Evolutionary conservation across 2,113 vertebrate genomes (phyloP), one percentile per base, ranked within the genome.

Genomic region (Eubucco bourcierii): DNA sequence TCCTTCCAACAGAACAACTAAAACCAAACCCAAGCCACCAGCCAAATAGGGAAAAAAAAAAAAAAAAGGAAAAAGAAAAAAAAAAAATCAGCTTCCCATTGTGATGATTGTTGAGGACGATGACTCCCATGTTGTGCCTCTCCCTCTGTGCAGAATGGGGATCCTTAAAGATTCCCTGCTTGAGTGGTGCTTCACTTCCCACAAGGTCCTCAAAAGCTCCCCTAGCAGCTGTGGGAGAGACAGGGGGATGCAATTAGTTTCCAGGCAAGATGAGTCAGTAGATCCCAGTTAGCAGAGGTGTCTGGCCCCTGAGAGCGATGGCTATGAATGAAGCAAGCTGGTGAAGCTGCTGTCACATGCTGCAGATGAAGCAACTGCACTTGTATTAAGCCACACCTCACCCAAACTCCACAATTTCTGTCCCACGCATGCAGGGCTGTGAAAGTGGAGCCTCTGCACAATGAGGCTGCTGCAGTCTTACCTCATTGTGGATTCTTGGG

Each of bases 401-500:
- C 19, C n/a, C 5, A 3, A 20, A 24, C 15, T n/a, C 0, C 59
- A 39, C 50, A 15, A 27, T 56, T 86, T 68, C 79, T 34, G 88
- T 50, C 95, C 87, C 55, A 4, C n/a, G 8, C 5, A 21, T 1
- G 0, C 28, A 13, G 23, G 50, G 70, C 70, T 75, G 71, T 2
- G 67, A 18, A 10, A 73, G 59, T 10, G 1, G 52, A 90, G 59
- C 70, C 0, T 2, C 19, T 1, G 74, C 81, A 56, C 47, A 23
- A 21, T 1, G 82, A 0, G 6, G 50, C 64, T 72, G 82, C 84
- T 15, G 53, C 1, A 1, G 20, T 16, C 61, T 74, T 83, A 9
- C 64, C 80, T 83, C 88, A 52, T 86, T 92, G 90, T 47, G 70
- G 55, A 92, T 94, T 95, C 73, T 68, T 6, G 4, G 25, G 75